Base-by-base conservation (phyloP, 2,113 vertebrate species). In the Sisor rabdophorus region DNA sequence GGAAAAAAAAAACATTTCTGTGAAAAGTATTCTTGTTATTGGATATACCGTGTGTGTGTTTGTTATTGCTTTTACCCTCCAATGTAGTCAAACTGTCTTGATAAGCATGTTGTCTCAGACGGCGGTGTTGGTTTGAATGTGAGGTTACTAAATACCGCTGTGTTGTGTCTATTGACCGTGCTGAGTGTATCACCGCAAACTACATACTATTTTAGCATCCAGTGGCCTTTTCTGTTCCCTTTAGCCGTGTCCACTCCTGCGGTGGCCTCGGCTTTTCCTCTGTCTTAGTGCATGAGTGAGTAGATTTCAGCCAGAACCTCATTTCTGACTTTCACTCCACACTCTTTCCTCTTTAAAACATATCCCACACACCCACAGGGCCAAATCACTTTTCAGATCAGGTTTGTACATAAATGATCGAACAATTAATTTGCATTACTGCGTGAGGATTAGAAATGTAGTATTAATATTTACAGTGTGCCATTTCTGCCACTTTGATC, bases 201-300 rank as follows among this genome's bases (percentile, higher is more conserved):
- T 44, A 83, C 5, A 63, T 32, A 75, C 77, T 86, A 84, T 89
- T 88, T 78, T 55, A 32, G 36, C 20, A 9, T 83, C 60, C 67
- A 65, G 82, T 36, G 58, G 2, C 12, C 59, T 36, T 79, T 80
- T 69, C 76, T 69, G 53, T 13, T 8, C 65, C 81, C 70, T 64
- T 36, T 72, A 2, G 3, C 30, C 71, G 47, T 82, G 17, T 65
- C 77, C 76, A 81, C 70, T 84, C 63, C 82, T 86, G 87, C 84
- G 87, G 87, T 81, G 15, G 76, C 81, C 36, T 30, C 2, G 68
- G 71, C 32, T 59, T 59, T 55, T 30, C 10, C 16, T 75, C 54
- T 71, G 2, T 26, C 65, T 69, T 81, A 26, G 67, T 78, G 87
- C 87, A 84, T 83, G 89, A 90, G 80, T 88, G 86, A 88, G 80